Conservation (phyloP, 2,888 invertebrate species). For the Synanthedon vespiformis region DNA sequence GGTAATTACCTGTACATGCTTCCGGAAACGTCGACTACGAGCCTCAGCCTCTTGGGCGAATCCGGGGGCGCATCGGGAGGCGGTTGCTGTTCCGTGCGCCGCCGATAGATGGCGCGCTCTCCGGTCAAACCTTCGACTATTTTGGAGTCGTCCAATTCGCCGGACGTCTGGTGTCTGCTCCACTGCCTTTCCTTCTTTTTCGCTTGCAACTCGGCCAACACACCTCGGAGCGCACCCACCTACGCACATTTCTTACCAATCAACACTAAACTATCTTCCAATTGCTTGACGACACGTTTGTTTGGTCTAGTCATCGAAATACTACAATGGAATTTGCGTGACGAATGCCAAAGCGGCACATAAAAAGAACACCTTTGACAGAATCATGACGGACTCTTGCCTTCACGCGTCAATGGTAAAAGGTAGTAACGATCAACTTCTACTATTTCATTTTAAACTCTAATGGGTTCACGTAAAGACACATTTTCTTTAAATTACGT, state of each 20-base stretch:
- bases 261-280: too few relatives aligned
- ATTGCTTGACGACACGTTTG: too few relatives aligned
- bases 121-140: conserved; percentile 95
- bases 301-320: too few relatives aligned
- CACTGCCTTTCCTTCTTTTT: conserved; percentile 95
- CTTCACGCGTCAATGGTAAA: too few relatives aligned
- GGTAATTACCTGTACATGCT: conserved; percentile 87
- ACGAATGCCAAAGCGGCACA: too few relatives aligned
- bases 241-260: conserved; percentile 19
- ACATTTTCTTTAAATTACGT: too few relatives aligned
- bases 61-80: conserved; percentile 89
- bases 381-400: too few relatives aligned
- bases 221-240: conserved; percentile 86
- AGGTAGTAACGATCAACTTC: too few relatives aligned
- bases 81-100: conserved; percentile 86
- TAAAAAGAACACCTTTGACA: too few relatives aligned
- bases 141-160: conserved; percentile 95
- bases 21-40: conserved; percentile 94
- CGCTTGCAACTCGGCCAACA: conserved; percentile 89
- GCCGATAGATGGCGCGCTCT: conserved; percentile 90
- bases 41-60: conserved; percentile 86
- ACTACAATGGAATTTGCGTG: too few relatives aligned
- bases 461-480: too few relatives aligned
- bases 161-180: conserved; percentile 93
- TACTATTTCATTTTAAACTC: too few relatives aligned